Base-by-base conservation (phyloP, 2,797 vertebrate species). In the Onychomys arenicola region DNA sequence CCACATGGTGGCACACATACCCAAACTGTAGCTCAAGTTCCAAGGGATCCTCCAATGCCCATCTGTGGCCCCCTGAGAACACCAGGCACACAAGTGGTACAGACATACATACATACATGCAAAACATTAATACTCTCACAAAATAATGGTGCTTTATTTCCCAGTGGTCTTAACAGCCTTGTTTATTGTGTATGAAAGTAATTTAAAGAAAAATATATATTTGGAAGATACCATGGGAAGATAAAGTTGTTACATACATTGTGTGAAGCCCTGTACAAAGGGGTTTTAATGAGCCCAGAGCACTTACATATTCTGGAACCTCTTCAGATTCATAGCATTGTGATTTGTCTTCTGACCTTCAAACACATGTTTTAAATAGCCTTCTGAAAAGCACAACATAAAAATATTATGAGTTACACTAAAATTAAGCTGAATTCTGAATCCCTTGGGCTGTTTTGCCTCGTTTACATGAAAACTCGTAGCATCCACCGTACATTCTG, bases 81-180 rank as follows among this genome's bases (percentile, higher is more conserved):
- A 63, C 61, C 82, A 34, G 59, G 10, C 43, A 67, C 40, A 65
- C 17, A 84, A 43, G 17, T 65, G 17, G 17, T 46, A 29, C 55
- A 43, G 14, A 63, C 37, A 32, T 32, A 67, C 61, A 85, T 7
- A 69, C 34, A 69, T 69, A 34, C 63, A 65, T 69, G 34, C 43
- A 49, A 65, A 84, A 49, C 29, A 67, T 21, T 16, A 19, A 46
- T 21, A 32, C 27, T 84, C 6, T 9, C 37, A 75, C 40, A 43
- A 75, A 75, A 14, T 52, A 67, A 49, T 91, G 80, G 32, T 29
- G 14, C 32, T 61, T 92, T 92, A 96, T 77, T 96, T 90, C 27
- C 34, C 95, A 52, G 69, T 92, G 89, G 89, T 93, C 65, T 40
- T 93, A 89, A 93, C 14, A 94, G 23, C n/a, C n/a, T n/a, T n/a